Evolutionary conservation across 2,113 vertebrate genomes (phyloP), one percentile per base, ranked within the genome.

Genomic region (Shinisaurus crocodilurus): DNA sequence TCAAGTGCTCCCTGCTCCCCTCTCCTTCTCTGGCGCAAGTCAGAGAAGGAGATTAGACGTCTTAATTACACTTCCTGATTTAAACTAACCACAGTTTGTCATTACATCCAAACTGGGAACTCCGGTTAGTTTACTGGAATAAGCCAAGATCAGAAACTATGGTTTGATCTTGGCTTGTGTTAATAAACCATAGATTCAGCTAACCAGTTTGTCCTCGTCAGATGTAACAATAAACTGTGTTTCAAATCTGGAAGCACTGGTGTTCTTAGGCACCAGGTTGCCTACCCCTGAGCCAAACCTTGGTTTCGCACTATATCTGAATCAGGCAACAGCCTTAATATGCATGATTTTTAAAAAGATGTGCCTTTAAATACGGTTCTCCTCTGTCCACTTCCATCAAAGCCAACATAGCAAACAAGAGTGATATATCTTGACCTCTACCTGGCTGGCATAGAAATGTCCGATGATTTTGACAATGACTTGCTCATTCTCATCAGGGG

Each of bases 391-490:
- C n/a, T 81, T 84, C 60, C 54, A 85, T 18, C 32, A 76, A 63
- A 25, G 5, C 69, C 50, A 57, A 34, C 3, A 7, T 50, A 34
- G 32, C 20, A 54, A 54, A 7, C 60, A 63, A 23, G 18, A 83
- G 57, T n/a, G 40, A 37, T 25, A 18, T 27, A 60, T 65, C 27
- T 57, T 16, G 37, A 6, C 48, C 25, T 60, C 3, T 96, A 99
- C 99, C 98, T 99, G 99, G 96, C 99, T 99, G 95, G 99, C 99
- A 4, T 99, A 99, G 97, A 99, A 99, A 95, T 99, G 99, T 94
- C 99, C 99, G 0, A 98, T 99, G 97, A 99, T 99, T 97, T 99
- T 99, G 86, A 99, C 99, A 0, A 99, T 98, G 95, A 99, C 99
- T 95, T 99, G 99, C 94, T 99, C 98, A 0, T 99, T 98, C 95